Evolutionary conservation across 2,113 vertebrate species (phyloP), one percentile per base, ranked within the genome.

Genomic region (Mustela lutreola): DNA sequence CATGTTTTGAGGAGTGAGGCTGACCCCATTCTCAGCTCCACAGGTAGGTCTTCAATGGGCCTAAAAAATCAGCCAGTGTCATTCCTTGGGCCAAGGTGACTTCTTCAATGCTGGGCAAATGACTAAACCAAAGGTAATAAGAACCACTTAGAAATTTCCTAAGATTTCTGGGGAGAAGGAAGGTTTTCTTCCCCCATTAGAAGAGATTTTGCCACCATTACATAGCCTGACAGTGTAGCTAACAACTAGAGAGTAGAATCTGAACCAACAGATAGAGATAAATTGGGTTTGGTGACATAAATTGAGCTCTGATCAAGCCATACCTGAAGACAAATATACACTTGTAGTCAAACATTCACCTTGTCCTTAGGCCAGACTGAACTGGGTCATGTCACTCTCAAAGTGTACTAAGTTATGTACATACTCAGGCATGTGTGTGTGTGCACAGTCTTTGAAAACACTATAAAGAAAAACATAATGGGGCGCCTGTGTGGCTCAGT

Each of bases 391-490:
- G 6, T 79, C 22, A 62, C 78, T 95, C 63, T 92, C 42, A 97
- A 92, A 89, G 36, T 19, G 36, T 56, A 79, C 50, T 92, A 76
- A 82, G 16, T 71, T 70, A 92, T 84, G 79, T 15, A 62, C 33
- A 76, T 18, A 67, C 28, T 65, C 48, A 48, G 21, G n/a, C 4
- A 31, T 19, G 5, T 48, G 15, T 79, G 48, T 19, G 28, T 4
- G 16, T 9, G 11, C 28, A 50, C 33, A 67, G 12, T 60, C 7
- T 76, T 58, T 26, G 82, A 88, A 60, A 70, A 91, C 42, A 48
- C 42, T 82, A 62, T 50, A 28, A 96, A 65, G 24, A 91, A 78
- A 96, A 89, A 84, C 22, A 87, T 26, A 95, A 45, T 48, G 9
- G 9, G 45, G 45, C 10, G 10, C 45, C 45, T 48, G 45, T 10